Percentiles rank a stretch among this genome's conserved stretches.
Conservation (phyloP, 2,888 invertebrate genomes). For the Cephus pygmeus region DNA sequence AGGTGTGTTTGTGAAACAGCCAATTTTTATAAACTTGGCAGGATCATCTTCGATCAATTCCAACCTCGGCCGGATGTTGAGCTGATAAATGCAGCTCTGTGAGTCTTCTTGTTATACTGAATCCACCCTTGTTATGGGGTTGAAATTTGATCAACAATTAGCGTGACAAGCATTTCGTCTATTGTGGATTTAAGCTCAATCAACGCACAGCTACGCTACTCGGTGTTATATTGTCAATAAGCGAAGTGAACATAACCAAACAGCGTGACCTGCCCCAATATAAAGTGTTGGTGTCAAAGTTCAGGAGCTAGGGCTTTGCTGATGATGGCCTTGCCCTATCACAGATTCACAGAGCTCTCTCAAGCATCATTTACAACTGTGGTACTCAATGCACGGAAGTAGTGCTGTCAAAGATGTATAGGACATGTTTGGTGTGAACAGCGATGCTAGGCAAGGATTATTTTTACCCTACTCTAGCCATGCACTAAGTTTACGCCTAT, state of each 20-base stretch:
- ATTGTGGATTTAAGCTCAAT: conserved; percentile 20
- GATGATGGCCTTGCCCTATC: conserved; percentile 35
- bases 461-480: conserved; percentile 38
- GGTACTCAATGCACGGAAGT: conserved; percentile 19
- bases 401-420: conserved; percentile 2
- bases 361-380: conserved; percentile 18
- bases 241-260: conserved; percentile 42
- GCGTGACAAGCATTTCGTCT: conserved; percentile 15
- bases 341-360: conserved; percentile 18
- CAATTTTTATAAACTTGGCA: not conserved
- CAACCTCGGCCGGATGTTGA: conserved; percentile 30
- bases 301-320: conserved; percentile 23
- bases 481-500: conserved; percentile 44
- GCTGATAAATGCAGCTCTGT: conserved; percentile 25
- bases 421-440: conserved; percentile 33
- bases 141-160: conserved; percentile 29
- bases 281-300: conserved; percentile 37
- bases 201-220: conserved; percentile 22
- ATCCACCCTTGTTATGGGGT: conserved; percentile 21
- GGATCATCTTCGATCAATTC: conserved; percentile 7
- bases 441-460: conserved; percentile 45
- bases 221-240: conserved; percentile 33
- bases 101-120: conserved; percentile 21
- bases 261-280: conserved; percentile 33
- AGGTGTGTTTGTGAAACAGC: not conserved